Conservation (phyloP, 2,888 invertebrate species). For the Bellardia bayeri region DNA sequence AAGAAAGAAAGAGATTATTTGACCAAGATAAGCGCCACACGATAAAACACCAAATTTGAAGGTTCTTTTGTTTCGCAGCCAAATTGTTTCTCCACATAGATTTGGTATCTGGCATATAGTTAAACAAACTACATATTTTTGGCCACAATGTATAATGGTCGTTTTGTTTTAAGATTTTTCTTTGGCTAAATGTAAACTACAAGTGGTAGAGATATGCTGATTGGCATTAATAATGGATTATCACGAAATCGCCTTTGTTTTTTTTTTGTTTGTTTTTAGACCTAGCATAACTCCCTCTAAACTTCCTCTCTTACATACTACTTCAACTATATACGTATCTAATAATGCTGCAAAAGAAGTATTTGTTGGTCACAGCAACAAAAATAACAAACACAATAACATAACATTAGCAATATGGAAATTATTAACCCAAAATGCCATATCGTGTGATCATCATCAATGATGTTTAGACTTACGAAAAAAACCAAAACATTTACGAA, state of each 20-base stretch:
- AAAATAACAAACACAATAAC: slow-evolving; percentile 64
- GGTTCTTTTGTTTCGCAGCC: slow-evolving; percentile 66
- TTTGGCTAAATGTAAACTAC: not conserved
- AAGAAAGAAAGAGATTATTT: slow-evolving; percentile 73
- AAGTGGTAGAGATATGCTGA: slow-evolving; percentile 81
- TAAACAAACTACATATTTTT: slow-evolving; percentile 47
- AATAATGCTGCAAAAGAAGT: not conserved
- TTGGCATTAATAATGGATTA: slow-evolving; percentile 85
- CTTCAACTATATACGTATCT: slow-evolving; percentile 2
- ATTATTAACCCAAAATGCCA: slow-evolving; percentile 79
- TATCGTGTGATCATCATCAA: slow-evolving; percentile 82
- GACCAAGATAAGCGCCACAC: slow-evolving; percentile 79
- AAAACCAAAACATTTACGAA: slow-evolving; percentile 14
- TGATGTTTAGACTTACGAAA: slow-evolving; percentile 57
- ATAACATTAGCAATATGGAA: slow-evolving; percentile 79
- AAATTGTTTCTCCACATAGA: slow-evolving; percentile 26
- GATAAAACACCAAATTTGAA: slow-evolving; percentile 76
- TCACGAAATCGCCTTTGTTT: slow-evolving; percentile 82
- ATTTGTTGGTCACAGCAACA: slow-evolving; percentile 55
- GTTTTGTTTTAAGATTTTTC: not conserved
- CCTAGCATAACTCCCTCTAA: not conserved
- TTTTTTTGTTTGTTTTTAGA: not conserved
- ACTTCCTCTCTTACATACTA: not conserved
- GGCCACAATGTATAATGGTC: not conserved
- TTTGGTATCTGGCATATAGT: slow-evolving; percentile 5